Conservation (phyloP, 2,888 invertebrate genomes). For the Fragum whitleyi region DNA sequence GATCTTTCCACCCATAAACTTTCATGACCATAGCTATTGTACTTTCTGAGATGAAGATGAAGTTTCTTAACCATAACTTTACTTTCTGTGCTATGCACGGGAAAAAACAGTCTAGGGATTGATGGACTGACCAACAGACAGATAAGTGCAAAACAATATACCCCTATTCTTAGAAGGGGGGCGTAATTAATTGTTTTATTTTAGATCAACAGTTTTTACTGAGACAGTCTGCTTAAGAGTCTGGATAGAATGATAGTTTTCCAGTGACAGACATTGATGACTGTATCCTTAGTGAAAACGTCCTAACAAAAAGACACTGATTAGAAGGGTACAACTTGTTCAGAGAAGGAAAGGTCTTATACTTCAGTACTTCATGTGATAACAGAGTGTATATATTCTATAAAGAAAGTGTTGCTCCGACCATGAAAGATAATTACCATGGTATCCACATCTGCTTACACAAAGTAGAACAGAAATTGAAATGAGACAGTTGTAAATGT, state of each 20-base stretch:
- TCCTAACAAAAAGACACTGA: conserved; percentile 38
- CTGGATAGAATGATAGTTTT: conserved; percentile 28
- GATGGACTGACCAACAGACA: no score
- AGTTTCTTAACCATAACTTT: no score
- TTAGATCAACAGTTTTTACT: conserved; percentile 39
- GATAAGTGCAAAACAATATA: no score
- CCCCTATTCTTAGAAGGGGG: no score
- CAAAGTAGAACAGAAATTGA: conserved; percentile 31
- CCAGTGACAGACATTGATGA: conserved; percentile 34
- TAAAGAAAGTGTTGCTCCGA: background rate
- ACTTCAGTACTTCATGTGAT: background rate
- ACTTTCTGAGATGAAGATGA: no score
- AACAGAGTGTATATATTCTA: conserved; percentile 9
- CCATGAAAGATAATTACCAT: conserved; percentile 32
- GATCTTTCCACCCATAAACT: no score
- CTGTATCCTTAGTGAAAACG: conserved; percentile 13
- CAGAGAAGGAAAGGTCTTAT: conserved; percentile 32
- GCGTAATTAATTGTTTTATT: conserved; percentile 17
- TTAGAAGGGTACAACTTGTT: conserved; percentile 41
- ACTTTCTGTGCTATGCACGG: no score
- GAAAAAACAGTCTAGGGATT: no score
- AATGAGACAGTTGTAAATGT: conserved; percentile 41
- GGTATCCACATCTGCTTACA: conserved; percentile 37
- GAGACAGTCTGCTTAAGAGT: conserved; percentile 32
- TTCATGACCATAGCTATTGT: no score